Evolutionary conservation across 2,797 vertebrate species (phyloP).

Genomic region (Mormyrops boulengeri): DNA sequence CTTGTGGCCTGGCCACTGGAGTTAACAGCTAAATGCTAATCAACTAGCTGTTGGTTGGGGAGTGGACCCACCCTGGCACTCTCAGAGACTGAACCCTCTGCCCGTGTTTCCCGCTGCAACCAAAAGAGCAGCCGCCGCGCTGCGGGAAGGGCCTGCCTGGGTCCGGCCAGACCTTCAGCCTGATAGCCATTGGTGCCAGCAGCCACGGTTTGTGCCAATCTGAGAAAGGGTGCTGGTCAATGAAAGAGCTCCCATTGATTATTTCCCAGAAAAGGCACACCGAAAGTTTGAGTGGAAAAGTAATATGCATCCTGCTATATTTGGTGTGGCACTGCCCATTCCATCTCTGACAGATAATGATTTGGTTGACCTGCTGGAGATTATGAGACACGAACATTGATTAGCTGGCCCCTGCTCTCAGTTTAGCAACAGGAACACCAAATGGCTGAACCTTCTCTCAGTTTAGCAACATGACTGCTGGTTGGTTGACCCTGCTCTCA

Average conservation of each 20-base stretch:
- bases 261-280: slow-evolving; percentile 6
- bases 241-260: neutral
- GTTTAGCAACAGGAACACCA: neutral
- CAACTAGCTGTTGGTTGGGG: neutral
- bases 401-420: neutral
- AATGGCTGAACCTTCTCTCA: neutral
- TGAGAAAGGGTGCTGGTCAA: neutral
- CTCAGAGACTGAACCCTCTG: neutral
- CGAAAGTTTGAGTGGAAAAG: neutral
- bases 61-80: neutral
- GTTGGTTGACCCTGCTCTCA: neutral
- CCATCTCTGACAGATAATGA: neutral
- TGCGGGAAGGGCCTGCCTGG: neutral
- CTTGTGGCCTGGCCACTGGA: neutral
- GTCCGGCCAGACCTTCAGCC: neutral
- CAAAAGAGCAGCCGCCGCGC: neutral
- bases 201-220: neutral
- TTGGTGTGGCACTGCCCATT: neutral
- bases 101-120: neutral
- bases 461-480: neutral
- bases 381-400: neutral
- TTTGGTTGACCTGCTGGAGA: neutral
- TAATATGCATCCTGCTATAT: neutral
- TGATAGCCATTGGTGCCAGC: neutral
- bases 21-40: neutral